Evolutionary conservation across 2,113 vertebrate species (phyloP).

Genomic region (Coregonus clupeaformis): DNA sequence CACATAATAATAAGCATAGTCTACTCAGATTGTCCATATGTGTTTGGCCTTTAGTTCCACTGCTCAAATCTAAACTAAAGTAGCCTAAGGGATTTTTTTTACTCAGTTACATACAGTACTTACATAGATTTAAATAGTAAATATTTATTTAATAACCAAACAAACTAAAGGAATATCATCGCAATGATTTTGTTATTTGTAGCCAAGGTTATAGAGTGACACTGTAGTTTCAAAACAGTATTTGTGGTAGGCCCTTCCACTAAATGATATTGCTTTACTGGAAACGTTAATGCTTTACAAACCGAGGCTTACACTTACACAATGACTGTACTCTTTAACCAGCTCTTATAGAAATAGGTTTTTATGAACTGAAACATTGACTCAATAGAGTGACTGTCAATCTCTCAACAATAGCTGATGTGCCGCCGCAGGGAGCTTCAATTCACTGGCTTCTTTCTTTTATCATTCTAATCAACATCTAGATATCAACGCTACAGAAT

Average conservation of each 20-base stretch:
- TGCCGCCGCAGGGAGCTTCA: slow-evolving; percentile 56
- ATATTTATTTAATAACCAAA: too few species aligned
- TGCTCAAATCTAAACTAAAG: not conserved
- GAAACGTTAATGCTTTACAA: slow-evolving; percentile 18
- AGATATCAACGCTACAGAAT: slow-evolving; percentile 66
- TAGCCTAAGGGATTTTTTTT: too few species aligned
- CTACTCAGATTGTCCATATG: slow-evolving; percentile 2
- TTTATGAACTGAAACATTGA: slow-evolving; percentile 70
- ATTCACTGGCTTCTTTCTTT: slow-evolving; percentile 56
- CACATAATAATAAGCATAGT: too few species aligned
- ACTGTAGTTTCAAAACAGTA: not conserved
- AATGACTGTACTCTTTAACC: slow-evolving; percentile 63
- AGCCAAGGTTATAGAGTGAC: not conserved
- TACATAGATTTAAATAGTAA: too few species aligned
- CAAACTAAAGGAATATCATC: too few species aligned
- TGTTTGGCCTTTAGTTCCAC: not conserved
- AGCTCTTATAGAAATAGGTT: slow-evolving; percentile 60
- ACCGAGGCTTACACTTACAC: slow-evolving; percentile 46
- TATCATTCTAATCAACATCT: slow-evolving; percentile 78
- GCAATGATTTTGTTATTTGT: too few species aligned
- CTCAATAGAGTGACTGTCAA: slow-evolving; percentile 72
- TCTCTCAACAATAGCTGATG: slow-evolving; percentile 62
- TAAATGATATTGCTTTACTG: slow-evolving; percentile 37
- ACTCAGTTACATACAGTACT: too few species aligned
- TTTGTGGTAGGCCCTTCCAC: slow-evolving; percentile 26